Evolutionary conservation across 2,797 vertebrate species (phyloP).

Genomic region (Lepus oiostolus): DNA sequence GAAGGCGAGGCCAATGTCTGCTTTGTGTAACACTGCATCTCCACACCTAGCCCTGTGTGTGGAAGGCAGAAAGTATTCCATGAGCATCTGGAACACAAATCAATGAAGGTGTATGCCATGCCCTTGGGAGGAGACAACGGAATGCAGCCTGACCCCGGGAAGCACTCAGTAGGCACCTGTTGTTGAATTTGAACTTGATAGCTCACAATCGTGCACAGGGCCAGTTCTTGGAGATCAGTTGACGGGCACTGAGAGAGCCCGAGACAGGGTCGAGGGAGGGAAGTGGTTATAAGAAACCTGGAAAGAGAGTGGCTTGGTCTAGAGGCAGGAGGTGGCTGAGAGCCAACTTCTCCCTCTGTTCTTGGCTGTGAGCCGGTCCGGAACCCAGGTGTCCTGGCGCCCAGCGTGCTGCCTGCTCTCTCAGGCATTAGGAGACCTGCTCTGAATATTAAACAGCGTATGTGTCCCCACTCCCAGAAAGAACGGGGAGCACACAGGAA

Average conservation of each 20-base stretch:
- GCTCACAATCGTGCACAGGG: neutral
- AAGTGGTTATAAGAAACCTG: neutral
- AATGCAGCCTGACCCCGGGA: neutral
- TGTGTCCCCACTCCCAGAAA: neutral
- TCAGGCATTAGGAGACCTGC: constrained; percentile 32
- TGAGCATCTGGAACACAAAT: neutral
- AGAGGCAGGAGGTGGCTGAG: neutral
- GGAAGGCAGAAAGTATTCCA: neutral
- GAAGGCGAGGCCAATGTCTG: neutral
- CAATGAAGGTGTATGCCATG: neutral
- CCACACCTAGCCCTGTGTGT: neutral
- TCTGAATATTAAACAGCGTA: constrained; percentile 34
- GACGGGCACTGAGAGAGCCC: neutral
- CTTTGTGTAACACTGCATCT: neutral
- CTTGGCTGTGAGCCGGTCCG: neutral
- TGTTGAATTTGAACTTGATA: neutral
- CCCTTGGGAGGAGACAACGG: neutral
- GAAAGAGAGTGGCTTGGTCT: neutral
- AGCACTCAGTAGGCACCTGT: neutral
- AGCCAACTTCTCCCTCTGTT: neutral
- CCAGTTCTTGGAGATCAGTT: neutral
- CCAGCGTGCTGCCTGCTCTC: neutral
- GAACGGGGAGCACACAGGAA: neutral
- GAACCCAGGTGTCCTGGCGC: constrained; percentile 5
- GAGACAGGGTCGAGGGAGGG: neutral